phyloP scores from a whole-genome alignment of 2,888 invertebrate species.

The Xestia ashworthii region DNA sequence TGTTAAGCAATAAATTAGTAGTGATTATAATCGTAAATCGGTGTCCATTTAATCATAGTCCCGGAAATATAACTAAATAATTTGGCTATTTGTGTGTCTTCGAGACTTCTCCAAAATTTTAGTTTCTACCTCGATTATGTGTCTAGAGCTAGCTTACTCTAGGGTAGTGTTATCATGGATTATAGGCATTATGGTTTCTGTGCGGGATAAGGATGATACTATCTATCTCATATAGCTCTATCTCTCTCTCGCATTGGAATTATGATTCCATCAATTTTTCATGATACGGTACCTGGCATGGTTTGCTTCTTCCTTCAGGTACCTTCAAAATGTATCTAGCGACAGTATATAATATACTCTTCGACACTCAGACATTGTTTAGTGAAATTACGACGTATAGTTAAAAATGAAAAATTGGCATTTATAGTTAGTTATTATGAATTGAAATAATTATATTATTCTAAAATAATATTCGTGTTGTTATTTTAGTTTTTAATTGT shows the following conservation, averaged over 20 bases:
- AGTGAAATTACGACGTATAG: slow-evolving; percentile 85
- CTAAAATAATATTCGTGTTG: slow-evolving; percentile 89
- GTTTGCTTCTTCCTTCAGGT: slow-evolving; percentile 40
- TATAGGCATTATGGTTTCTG: neutral
- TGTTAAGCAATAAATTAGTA: slow-evolving; percentile 64
- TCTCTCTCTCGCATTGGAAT: neutral
- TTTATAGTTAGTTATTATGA: slow-evolving; percentile 91
- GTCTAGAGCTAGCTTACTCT: slow-evolving; percentile 20
- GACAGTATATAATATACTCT: slow-evolving; percentile 74
- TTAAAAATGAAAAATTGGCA: slow-evolving; percentile 86
- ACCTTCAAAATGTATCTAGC: slow-evolving; percentile 70
- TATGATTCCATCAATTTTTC: neutral
- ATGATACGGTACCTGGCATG: slow-evolving; percentile 12
- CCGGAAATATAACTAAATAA: slow-evolving; percentile 62
- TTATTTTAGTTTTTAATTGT: slow-evolving; percentile 77
- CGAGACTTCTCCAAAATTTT: slow-evolving; percentile 20
- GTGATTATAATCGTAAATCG: slow-evolving; percentile 66
- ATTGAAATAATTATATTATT: slow-evolving; percentile 91
- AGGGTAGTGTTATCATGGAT: neutral
- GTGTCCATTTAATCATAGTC: slow-evolving; percentile 71
- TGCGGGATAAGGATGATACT: neutral
- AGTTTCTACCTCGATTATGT: slow-evolving; percentile 17
- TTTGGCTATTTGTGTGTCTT: slow-evolving; percentile 68
- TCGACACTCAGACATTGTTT: slow-evolving; percentile 82
- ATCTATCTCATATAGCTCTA: neutral